Evolutionary conservation across 2,888 invertebrate species (phyloP).

Genomic region (Junonia oenone): DNA sequence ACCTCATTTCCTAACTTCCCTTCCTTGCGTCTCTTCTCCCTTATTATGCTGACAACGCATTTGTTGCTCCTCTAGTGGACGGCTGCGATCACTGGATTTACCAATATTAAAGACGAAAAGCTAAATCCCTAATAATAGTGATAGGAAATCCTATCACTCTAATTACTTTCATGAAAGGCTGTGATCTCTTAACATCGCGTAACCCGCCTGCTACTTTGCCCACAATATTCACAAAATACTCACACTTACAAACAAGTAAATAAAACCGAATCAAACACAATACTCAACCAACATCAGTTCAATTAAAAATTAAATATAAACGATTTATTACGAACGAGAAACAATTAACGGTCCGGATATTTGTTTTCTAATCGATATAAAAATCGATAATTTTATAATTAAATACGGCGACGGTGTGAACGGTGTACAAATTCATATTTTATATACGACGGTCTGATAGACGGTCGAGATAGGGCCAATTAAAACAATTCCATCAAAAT

Average conservation of each 20-base stretch:
- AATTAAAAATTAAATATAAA: conserved; percentile 16
- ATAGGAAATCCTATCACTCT: no score
- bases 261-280: neutral
- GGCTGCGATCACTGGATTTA: no score
- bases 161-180: no score
- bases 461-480: conserved; percentile 68
- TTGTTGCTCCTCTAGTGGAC: no score
- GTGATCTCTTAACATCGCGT: no score
- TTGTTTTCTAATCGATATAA: conserved; percentile 60
- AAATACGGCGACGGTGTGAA: conserved; percentile 62
- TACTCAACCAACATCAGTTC: conserved; percentile 12
- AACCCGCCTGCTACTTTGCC: no score
- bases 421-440: conserved; percentile 68
- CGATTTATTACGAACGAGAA: conserved; percentile 31
- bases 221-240: no score
- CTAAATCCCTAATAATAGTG: no score
- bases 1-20: no score
- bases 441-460: conserved; percentile 61
- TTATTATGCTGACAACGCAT: no score
- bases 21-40: no score
- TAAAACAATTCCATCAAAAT: conserved; percentile 80
- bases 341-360: conserved; percentile 46
- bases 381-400: conserved; percentile 42
- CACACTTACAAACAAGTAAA: neutral
- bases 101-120: no score